Evolutionary conservation across 2,113 vertebrate genomes (phyloP).

Genomic region (Speoplatyrhinus poulsoni): DNA sequence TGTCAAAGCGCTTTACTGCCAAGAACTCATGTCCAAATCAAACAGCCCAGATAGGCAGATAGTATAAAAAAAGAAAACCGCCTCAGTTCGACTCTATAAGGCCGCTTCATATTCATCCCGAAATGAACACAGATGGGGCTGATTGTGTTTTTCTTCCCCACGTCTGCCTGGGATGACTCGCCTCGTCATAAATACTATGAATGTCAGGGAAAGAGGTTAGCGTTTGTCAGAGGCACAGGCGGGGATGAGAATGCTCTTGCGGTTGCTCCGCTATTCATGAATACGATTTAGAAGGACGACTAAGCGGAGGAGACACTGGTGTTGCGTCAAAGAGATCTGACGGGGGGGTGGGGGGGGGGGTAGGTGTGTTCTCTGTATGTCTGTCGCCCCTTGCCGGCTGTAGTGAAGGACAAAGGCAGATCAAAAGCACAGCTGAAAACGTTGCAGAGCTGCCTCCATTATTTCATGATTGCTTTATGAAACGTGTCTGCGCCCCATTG

Average conservation of each 20-base stretch:
- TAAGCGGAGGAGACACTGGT: background rate
- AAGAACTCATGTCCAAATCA: slow-evolving; percentile 60
- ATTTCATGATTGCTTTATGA: too few relatives aligned
- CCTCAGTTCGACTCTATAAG: slow-evolving; percentile 39
- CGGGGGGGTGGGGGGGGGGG: too few relatives aligned
- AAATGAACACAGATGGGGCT: slow-evolving; percentile 58
- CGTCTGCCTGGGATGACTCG: slow-evolving; percentile 32
- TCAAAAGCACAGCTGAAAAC: slow-evolving; percentile 15
- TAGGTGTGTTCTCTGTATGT: too few relatives aligned
- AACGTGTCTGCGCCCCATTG: too few relatives aligned
- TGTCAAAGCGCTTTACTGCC: slow-evolving; percentile 55
- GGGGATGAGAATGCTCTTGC: slow-evolving; percentile 28
- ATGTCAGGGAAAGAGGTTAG: slow-evolving; percentile 3
- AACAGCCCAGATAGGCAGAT: slow-evolving; percentile 50
- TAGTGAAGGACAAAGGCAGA: slow-evolving; percentile 2
- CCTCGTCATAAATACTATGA: slow-evolving; percentile 37
- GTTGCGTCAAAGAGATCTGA: too few relatives aligned
- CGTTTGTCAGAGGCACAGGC: slow-evolving; percentile 25
- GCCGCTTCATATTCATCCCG: slow-evolving; percentile 51
- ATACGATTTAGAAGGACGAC: slow-evolving; percentile 34
- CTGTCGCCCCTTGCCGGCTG: too few relatives aligned
- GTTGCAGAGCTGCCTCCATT: too few relatives aligned
- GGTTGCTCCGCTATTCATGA: slow-evolving; percentile 28
- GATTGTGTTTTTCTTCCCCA: slow-evolving; percentile 12
- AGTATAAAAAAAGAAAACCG: slow-evolving; percentile 33